Conservation (phyloP, 2,113 vertebrate species). For the Odocoileus virginianus region DNA sequence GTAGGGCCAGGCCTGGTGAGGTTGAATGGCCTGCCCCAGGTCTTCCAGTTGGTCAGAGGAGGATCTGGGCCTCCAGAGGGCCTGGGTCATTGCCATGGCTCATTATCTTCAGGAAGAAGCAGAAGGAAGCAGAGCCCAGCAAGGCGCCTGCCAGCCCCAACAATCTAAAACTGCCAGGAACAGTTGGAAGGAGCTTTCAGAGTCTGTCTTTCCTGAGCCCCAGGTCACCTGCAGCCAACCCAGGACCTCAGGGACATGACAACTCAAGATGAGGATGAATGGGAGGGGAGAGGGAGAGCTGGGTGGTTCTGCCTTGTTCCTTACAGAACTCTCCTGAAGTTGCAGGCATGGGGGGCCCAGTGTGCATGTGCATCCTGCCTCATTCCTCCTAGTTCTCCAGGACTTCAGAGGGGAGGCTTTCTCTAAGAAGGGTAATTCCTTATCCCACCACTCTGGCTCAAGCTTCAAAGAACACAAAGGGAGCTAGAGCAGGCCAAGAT, state of each 20-base stretch:
- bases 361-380: not conserved
- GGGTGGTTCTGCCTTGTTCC: not conserved
- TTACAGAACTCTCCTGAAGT: not conserved
- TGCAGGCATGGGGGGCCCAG: not conserved
- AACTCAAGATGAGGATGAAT: not conserved
- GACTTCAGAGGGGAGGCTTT: not conserved
- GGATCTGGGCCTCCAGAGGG: not conserved
- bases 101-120: not conserved
- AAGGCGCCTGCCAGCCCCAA: not conserved
- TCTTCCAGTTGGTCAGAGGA: not conserved
- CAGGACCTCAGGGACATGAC: not conserved
- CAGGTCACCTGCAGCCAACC: not conserved
- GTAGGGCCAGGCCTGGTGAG: not conserved
- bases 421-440: not conserved
- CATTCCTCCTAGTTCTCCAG: not conserved
- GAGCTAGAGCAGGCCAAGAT: not conserved
- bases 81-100: not conserved
- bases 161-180: not conserved
- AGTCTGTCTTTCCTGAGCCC: not conserved
- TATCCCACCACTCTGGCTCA: not conserved
- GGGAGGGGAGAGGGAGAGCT: not conserved
- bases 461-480: not conserved
- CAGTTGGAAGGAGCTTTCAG: not conserved
- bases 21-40: not conserved
- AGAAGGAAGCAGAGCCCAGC: not conserved